Evolutionary conservation across 2,797 vertebrate genomes (phyloP).

Genomic region (Microctenopoma steveboyesi): DNA sequence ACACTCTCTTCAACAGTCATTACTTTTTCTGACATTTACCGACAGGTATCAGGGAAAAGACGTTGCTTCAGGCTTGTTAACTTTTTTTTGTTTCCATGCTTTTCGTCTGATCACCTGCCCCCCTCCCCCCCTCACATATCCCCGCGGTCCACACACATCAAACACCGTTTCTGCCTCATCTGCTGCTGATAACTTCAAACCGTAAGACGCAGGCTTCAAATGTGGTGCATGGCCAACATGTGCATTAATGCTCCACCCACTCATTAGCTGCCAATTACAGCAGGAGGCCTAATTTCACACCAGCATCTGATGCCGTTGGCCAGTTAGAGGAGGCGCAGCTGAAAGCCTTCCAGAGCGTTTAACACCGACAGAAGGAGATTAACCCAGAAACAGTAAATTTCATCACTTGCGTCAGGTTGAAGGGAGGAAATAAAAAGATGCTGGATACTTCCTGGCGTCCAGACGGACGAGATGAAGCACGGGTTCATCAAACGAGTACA

Average conservation of each 20-base stretch:
- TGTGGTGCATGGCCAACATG: background rate
- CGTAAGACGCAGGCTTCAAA: slow-evolving; percentile 1
- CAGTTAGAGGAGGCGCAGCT: slow-evolving; percentile 19
- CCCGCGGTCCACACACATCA: slow-evolving; percentile 8
- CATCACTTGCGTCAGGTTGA: slow-evolving; percentile 10
- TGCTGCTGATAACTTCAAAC: slow-evolving; percentile 21
- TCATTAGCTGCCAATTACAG: slow-evolving; percentile 48
- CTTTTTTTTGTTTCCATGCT: slow-evolving; percentile 7
- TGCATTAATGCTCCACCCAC: slow-evolving; percentile 25
- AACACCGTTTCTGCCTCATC: slow-evolving; percentile 1
- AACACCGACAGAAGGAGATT: background rate
- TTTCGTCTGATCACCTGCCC: background rate
- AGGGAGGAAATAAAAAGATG: slow-evolving; percentile 4
- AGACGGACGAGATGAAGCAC: background rate
- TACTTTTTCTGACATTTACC: slow-evolving; percentile 40
- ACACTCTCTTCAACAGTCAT: slow-evolving; percentile 17
- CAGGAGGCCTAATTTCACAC: slow-evolving; percentile 50
- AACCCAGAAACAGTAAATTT: background rate
- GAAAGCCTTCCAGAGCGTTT: slow-evolving; percentile 10
- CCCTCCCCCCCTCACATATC: background rate
- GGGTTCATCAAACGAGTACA: slow-evolving; percentile 18
- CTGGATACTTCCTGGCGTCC: slow-evolving; percentile 11
- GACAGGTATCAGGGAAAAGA: background rate
- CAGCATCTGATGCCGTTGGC: slow-evolving; percentile 30
- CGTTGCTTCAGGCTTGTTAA: slow-evolving; percentile 7